These are phyloP conservation scores for Sebastes taczanowskii DNA, from an alignment of 2,797 vertebrate genomes.

Conservation along the genomic window DNA sequence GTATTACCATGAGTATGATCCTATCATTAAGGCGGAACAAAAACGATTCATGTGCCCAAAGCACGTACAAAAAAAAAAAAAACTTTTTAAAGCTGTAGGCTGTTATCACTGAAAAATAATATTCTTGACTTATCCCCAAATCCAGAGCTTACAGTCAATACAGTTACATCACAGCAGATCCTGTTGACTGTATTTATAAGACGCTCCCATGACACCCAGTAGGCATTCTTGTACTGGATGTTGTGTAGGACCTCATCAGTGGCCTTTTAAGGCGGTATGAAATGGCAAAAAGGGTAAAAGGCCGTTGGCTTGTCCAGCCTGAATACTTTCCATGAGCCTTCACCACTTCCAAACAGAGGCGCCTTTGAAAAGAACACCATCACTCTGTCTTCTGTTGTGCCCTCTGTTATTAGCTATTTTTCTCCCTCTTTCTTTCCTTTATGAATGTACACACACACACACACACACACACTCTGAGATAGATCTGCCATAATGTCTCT, in stretches of 20 bases:
- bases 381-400: slow-evolving; percentile 25
- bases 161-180: slow-evolving; percentile 56
- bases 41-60: slow-evolving; percentile 6
- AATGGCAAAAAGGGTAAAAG: slow-evolving; percentile 43
- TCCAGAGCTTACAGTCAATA: slow-evolving; percentile 44
- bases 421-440: neutral
- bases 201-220: slow-evolving; percentile 12
- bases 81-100: neutral
- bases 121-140: slow-evolving; percentile 33
- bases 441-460: slow-evolving; percentile 1
- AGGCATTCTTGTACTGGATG: slow-evolving; percentile 15
- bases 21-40: slow-evolving; percentile 1
- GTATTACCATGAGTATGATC: neutral
- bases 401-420: slow-evolving; percentile 32
- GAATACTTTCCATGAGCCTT: slow-evolving; percentile 69
- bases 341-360: slow-evolving; percentile 58
- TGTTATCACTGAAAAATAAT: slow-evolving; percentile 22
- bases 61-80: neutral
- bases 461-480: slow-evolving; percentile 2
- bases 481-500: slow-evolving; percentile 10
- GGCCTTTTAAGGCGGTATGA: slow-evolving; percentile 51
- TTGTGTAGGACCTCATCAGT: slow-evolving; percentile 30
- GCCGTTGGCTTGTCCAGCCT: slow-evolving; percentile 27
- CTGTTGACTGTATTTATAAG: slow-evolving; percentile 46
- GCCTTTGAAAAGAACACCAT: slow-evolving; percentile 48